phyloP scores from a whole-genome alignment of 2,888 invertebrate genomes.

The Dolomedes plantarius region DNA sequence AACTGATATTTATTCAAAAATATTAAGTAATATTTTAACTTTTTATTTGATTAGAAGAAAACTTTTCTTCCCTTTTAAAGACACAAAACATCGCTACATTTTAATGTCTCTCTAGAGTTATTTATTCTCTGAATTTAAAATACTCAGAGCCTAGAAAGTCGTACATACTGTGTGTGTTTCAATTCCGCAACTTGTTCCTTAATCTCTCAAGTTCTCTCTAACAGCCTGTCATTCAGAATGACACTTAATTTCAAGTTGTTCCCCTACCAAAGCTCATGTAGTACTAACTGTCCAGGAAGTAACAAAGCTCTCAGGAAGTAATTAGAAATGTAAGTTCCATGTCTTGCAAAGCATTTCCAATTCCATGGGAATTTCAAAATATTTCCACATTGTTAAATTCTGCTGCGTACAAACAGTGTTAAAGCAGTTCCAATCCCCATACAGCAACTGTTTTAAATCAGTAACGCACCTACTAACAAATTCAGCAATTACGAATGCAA shows the following conservation, averaged over 20 bases:
- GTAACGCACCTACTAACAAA: too few species aligned
- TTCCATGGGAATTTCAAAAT: not conserved
- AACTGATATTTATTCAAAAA: too few species aligned
- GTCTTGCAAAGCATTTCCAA: constrained; percentile 1
- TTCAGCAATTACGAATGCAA: too few species aligned
- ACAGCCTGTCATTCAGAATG: not conserved
- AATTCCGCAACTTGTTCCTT: not conserved
- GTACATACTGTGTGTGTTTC: too few species aligned
- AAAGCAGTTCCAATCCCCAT: not conserved
- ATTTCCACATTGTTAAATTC: not conserved
- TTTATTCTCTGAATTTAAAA: too few species aligned
- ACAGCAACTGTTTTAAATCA: too few species aligned
- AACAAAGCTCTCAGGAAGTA: not conserved
- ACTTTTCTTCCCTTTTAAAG: too few species aligned
- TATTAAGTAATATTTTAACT: too few species aligned
- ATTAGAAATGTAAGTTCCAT: not conserved
- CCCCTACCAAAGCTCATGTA: not conserved
- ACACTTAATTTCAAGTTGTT: not conserved
- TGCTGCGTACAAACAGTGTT: not conserved
- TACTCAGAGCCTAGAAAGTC: too few species aligned
- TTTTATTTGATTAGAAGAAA: too few species aligned
- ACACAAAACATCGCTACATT: too few species aligned
- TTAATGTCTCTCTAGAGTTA: too few species aligned
- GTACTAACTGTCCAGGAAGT: not conserved
- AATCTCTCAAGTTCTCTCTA: not conserved